Percentiles rank a stretch among this genome's conserved stretches.
Conservation (phyloP, 2,797 vertebrate species). For the Acrocephalus scirpaceus region DNA sequence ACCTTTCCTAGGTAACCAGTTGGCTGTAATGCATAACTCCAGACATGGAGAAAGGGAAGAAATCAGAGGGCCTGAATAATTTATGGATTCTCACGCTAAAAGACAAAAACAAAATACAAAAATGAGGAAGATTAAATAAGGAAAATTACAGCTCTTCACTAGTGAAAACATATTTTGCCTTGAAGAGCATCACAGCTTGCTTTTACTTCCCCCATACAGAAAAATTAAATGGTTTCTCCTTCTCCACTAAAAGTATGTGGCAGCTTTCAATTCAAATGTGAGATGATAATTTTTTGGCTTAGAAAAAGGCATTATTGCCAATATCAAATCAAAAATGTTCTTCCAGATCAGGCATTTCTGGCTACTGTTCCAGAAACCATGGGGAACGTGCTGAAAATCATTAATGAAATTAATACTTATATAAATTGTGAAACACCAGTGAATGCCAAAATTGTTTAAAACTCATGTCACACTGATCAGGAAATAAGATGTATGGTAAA, state of each 20-base stretch:
- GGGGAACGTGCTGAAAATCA: not conserved
- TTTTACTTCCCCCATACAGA: not conserved
- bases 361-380: not conserved
- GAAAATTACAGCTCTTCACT: not conserved
- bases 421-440: not conserved
- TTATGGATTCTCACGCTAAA: not conserved
- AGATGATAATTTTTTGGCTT: not conserved
- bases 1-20: not conserved
- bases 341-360: not conserved
- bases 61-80: not conserved
- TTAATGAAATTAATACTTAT: not conserved
- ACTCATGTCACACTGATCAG: not conserved
- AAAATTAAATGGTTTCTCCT: not conserved
- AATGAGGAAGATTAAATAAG: not conserved
- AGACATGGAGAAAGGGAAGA: not conserved
- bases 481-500: not conserved
- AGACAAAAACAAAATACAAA: not conserved
- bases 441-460: constrained; percentile 8
- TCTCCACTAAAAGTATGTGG: not conserved
- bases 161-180: not conserved
- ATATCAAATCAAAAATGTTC: not conserved
- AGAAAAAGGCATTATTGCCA: not conserved
- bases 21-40: not conserved
- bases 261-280: not conserved
- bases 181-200: not conserved